Evolutionary conservation across 2,113 vertebrate genomes (phyloP), one percentile per base, ranked within the genome.

Genomic region (Malurus elegans): DNA sequence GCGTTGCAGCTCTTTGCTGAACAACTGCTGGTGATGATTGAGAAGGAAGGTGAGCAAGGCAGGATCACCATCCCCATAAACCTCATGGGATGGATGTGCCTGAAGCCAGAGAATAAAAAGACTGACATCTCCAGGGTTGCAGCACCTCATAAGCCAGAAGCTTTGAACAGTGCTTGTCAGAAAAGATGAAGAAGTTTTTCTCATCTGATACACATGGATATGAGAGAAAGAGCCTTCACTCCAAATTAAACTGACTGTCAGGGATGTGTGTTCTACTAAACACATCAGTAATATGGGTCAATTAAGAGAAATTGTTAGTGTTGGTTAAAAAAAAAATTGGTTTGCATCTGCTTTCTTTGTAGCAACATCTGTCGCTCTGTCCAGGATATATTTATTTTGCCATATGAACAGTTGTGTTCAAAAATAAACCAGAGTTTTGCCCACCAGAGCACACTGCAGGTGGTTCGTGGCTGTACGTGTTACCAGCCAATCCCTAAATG

Each of bases 21-120:
- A 23, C 32, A 51, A 12, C 45, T 12, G 16, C 16, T 5, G 50
- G 29, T 2, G 0, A 10, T 1, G 31, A 45, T 3, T 60, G 54
- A n/a, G 19, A 25, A 47, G 62, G 29, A 56, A 57, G 24, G 34
- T 7, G 38, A 93, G 45, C 40, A 75, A 44, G 51, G 18, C 10
- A 53, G 65, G 34, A 51, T 34, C 57, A n/a, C 12, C 36, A 60
- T n/a, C 47, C 70, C 80, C 42, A 2, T 5, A 36, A 3, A 47
- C 31, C 78, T 28, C 13, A 48, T 66, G 48, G 56, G 34, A 69
- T 6, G 10, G 53, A 83, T 64, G 24, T 76, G 64, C 24, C 9
- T 65, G 38, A 83, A 60, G 29, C 5, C 16, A 69, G 48, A 69
- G 61, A 69, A 32, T 32, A 26, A 44, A 36, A 65, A 17, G 14